Evolutionary conservation across 2,113 vertebrate genomes (phyloP).

Genomic region (Ascaphus truei): DNA sequence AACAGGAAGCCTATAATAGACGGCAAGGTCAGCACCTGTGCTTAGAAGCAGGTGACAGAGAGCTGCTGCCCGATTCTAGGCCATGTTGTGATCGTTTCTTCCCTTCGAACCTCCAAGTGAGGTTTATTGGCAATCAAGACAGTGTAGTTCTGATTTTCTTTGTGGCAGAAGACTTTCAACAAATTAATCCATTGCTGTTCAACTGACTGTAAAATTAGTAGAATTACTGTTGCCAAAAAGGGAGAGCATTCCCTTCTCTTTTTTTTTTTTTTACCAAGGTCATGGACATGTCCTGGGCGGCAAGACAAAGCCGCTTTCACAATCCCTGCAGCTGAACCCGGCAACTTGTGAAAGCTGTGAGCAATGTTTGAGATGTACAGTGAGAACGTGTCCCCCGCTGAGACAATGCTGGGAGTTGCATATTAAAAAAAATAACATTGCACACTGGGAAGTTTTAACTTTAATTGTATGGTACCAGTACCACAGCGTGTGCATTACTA

Average conservation of each 20-base stretch:
- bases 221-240: conserved; percentile 76
- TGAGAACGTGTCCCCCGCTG: conserved; percentile 36
- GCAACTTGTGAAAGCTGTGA: conserved; percentile 50
- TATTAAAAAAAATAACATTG: conserved; percentile 44
- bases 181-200: conserved; percentile 90
- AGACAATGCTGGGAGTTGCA: conserved; percentile 46
- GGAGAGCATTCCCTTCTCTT: conserved; percentile 59
- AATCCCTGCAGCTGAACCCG: conserved; percentile 58
- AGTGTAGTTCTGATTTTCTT: conserved; percentile 78
- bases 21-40: conserved; percentile 74
- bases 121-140: conserved; percentile 71
- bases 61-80: conserved; percentile 52
- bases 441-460: conserved; percentile 44
- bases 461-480: conserved; percentile 39
- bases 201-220: conserved; percentile 93
- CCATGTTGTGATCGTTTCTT: conserved; percentile 62
- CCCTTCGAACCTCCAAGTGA: conserved; percentile 57
- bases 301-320: conserved; percentile 67
- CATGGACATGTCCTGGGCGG: conserved; percentile 57
- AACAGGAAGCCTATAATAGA: conserved; percentile 55
- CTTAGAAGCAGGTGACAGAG: conserved; percentile 79
- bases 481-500: conserved; percentile 32
- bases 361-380: conserved; percentile 52
- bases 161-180: conserved; percentile 80
- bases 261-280: conserved; percentile 61